Evolutionary conservation across 1,140 invertebrate species (phyloP).

Genomic region (Euwallacea fornicatus): DNA sequence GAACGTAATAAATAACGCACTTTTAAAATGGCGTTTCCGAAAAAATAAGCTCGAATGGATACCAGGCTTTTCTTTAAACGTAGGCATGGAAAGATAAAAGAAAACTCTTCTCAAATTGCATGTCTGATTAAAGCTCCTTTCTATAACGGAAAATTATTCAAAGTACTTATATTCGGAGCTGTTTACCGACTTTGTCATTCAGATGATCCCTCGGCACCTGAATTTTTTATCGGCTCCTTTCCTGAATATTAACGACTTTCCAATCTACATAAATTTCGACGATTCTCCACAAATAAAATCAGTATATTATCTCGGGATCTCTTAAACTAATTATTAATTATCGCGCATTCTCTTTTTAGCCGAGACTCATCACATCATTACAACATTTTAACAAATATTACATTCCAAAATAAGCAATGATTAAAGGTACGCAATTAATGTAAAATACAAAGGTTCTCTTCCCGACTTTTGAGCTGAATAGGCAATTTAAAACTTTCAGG

Average conservation of each 20-base stretch:
- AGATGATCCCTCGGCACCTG: constrained; percentile 34
- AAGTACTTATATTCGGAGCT: constrained; percentile 31
- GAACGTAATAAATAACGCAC: too few species aligned
- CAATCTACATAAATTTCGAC: constrained; percentile 30
- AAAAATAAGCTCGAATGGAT: too few species aligned
- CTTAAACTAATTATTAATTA: too few species aligned
- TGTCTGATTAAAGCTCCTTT: constrained; percentile 29
- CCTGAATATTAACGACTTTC: constrained; percentile 31
- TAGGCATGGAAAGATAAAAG: too few species aligned
- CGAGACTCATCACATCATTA: too few species aligned
- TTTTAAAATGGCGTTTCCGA: too few species aligned
- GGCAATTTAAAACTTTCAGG: background rate
- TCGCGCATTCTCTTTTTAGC: too few species aligned
- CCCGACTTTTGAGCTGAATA: background rate
- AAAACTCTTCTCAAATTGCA: constrained; percentile 16
- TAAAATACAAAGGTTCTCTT: background rate
- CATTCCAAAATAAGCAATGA: too few species aligned
- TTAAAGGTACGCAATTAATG: too few species aligned
- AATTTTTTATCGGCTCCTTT: constrained; percentile 32
- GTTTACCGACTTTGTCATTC: constrained; percentile 35
- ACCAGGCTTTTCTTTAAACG: too few species aligned
- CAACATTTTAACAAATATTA: too few species aligned
- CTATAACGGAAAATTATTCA: constrained; percentile 32
- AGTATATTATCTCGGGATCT: background rate
- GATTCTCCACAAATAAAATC: constrained; percentile 21